A percentile compares a stretch with the other conserved stretches of the same genome.
Evolutionary conservation across 2,113 vertebrate species (phyloP).

Genomic region (Alaudala cheleensis): DNA sequence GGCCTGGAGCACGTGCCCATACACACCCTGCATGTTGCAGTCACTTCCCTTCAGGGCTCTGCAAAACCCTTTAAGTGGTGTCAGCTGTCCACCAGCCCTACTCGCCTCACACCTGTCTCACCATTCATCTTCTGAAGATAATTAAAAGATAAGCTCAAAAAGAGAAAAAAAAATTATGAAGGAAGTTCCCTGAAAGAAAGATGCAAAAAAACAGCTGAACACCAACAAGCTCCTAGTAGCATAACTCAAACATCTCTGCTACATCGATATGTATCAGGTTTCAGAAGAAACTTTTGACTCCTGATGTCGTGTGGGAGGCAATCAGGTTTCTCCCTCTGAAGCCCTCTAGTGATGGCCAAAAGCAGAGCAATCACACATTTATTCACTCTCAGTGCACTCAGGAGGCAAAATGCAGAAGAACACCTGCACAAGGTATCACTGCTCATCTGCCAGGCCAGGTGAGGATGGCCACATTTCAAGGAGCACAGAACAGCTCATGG

Average conservation of each 20-base stretch:
- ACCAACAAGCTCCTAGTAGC: neutral
- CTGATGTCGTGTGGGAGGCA: neutral
- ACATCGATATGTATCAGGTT: neutral
- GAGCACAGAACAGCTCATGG: neutral
- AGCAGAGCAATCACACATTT: neutral
- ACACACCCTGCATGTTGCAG: rapidly evolving
- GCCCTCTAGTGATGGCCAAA: constrained; percentile 27
- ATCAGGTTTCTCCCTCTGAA: neutral
- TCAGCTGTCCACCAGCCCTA: neutral
- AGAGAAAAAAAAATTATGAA: neutral
- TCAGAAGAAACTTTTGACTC: neutral
- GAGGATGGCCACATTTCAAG: neutral
- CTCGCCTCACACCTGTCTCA: neutral
- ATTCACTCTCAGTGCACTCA: rapidly evolving
- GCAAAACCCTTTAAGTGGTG: neutral
- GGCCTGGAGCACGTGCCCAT: rapidly evolving
- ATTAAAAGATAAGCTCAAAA: neutral
- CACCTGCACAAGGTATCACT: neutral
- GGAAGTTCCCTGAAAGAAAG: neutral
- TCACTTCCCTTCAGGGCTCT: rapidly evolving
- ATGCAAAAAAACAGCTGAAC: neutral
- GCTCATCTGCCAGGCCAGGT: neutral
- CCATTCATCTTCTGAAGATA: neutral
- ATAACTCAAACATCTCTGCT: neutral
- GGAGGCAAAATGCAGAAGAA: neutral